These are phyloP conservation scores for Mastomys natalensis DNA, from an alignment of 2,113 vertebrate genomes.

Conservation along the genomic window DNA sequence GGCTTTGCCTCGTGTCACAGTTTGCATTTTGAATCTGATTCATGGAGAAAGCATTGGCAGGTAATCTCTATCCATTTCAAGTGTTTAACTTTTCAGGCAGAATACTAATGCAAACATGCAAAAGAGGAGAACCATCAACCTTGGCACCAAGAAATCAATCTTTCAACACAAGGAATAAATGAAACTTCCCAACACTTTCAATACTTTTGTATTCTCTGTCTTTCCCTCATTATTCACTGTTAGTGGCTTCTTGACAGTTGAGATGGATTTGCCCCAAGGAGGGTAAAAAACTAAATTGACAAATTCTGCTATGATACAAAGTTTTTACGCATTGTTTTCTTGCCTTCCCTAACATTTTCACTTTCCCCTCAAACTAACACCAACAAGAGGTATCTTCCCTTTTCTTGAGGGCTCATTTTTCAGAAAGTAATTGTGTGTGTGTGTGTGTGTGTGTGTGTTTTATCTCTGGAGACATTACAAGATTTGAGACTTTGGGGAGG, in stretches of 20 bases:
- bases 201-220: background rate
- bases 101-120: conserved; percentile 72
- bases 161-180: conserved; percentile 58
- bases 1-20: conserved; percentile 61
- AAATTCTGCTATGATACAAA: conserved; percentile 21
- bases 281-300: conserved; percentile 2
- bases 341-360: background rate
- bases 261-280: conserved; percentile 27
- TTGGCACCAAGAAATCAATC: conserved; percentile 67
- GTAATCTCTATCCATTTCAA: conserved; percentile 78
- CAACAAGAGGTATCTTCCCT: conserved; percentile 5
- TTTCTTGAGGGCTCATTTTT: background rate
- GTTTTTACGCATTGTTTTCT: background rate
- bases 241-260: conserved; percentile 43
- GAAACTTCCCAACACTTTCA: conserved; percentile 36
- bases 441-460: background rate
- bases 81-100: conserved; percentile 70
- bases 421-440: background rate
- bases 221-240: conserved; percentile 49
- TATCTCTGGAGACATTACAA: too few relatives aligned
- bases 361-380: background rate
- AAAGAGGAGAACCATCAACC: conserved; percentile 63
- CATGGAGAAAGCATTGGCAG: conserved; percentile 76
- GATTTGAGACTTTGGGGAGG: too few relatives aligned
- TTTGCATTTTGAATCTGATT: conserved; percentile 77